phyloP scores from a whole-genome alignment of 2,888 invertebrate genomes.

The Cryptocephalus primarius region DNA sequence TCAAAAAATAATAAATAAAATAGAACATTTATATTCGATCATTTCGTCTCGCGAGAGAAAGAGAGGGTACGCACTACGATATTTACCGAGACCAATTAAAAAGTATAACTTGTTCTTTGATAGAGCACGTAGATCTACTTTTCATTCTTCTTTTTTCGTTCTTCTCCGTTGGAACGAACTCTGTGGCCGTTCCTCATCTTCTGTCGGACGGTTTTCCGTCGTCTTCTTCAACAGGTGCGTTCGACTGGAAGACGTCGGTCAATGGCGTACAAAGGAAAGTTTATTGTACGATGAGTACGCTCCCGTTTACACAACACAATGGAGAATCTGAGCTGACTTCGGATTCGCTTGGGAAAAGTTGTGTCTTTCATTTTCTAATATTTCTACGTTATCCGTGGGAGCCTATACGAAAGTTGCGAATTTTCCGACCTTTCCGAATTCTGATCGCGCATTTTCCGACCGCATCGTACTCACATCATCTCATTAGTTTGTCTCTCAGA shows the following conservation, averaged over 20 bases:
- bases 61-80: not conserved
- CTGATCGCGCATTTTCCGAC: no score
- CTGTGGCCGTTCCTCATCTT: not conserved
- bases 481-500: no score
- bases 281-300: no score
- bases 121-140: not conserved
- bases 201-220: not conserved
- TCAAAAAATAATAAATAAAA: not conserved
- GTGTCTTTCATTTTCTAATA: no score
- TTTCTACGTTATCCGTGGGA: no score
- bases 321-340: no score
- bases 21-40: not conserved
- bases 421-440: no score
- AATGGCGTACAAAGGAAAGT: conserved; percentile 1
- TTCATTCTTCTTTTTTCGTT: not conserved
- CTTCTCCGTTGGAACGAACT: not conserved
- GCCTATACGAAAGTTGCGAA: no score
- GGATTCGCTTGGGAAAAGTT: no score
- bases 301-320: no score
- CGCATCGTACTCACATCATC: no score
- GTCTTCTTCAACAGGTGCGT: conserved; percentile 12
- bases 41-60: no score
- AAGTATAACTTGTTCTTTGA: conserved; percentile 5
- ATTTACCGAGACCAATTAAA: conserved; percentile 5
- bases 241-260: conserved; percentile 3